Conservation (phyloP, 2,113 vertebrate genomes). For the Brachionichthys hirsutus region DNA sequence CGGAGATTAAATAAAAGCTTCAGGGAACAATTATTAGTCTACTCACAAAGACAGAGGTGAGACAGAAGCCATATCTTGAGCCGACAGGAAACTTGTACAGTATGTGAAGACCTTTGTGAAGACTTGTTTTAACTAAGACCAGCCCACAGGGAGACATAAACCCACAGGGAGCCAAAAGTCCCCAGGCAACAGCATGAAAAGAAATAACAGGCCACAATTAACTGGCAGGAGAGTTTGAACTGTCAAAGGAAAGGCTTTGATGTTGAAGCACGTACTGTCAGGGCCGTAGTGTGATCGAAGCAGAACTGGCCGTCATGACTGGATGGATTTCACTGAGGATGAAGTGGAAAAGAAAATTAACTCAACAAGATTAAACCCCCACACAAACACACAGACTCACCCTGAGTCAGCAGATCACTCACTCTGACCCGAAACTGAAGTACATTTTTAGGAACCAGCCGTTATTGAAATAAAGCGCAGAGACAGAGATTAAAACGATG, state of each 20-base stretch:
- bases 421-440: conserved; percentile 6
- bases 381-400: conserved; percentile 9
- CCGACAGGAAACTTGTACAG: not conserved
- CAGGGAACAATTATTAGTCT: not conserved
- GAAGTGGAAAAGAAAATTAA: conserved; percentile 3
- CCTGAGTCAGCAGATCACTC: conserved; percentile 4
- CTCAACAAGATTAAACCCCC: conserved; percentile 17
- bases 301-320: conserved; percentile 46
- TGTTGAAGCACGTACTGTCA: conserved; percentile 23
- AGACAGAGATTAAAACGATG: conserved; percentile 16
- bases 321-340: conserved; percentile 30
- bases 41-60: not conserved
- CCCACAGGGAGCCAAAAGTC: conserved; percentile 8
- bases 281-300: conserved; percentile 5
- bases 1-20: no score
- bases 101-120: not conserved
- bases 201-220: conserved; percentile 26
- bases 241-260: conserved; percentile 46
- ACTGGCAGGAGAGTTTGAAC: conserved; percentile 32
- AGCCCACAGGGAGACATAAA: conserved; percentile 6
- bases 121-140: conserved; percentile 18
- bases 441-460: conserved; percentile 4
- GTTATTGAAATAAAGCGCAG: conserved; percentile 17
- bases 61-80: not conserved
- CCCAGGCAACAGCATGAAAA: conserved; percentile 12